These are phyloP conservation scores for Gnathonemus echidnorhynchus DNA, from an alignment of 2,113 vertebrate genomes.

Conservation along the genomic window DNA sequence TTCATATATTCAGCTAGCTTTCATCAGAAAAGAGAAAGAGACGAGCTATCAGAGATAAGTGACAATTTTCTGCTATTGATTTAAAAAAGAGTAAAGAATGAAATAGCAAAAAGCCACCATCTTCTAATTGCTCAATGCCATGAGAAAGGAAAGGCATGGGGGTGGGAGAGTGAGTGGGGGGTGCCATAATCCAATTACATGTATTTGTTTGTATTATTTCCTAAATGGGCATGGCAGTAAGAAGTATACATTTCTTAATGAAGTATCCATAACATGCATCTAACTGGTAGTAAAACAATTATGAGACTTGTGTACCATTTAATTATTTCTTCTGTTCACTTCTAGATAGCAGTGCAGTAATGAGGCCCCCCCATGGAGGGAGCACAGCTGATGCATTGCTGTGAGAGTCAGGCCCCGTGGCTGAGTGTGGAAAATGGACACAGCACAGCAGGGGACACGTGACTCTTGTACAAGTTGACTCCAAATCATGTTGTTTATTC, in stretches of 20 bases:
- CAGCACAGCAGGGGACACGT: background rate
- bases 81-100: background rate
- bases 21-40: background rate
- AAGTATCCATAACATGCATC: background rate
- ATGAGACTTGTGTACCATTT: background rate
- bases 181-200: background rate
- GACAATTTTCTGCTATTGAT: background rate
- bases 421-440: background rate
- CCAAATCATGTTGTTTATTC: background rate
- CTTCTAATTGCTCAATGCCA: background rate
- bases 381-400: background rate
- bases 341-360: background rate
- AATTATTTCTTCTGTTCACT: background rate
- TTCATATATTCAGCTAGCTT: background rate
- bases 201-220: background rate
- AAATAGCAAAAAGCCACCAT: background rate
- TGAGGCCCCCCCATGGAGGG: background rate
- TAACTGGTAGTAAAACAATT: background rate
- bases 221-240: background rate
- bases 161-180: background rate
- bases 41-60: background rate
- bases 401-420: background rate
- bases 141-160: background rate
- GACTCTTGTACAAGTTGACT: background rate
- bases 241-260: background rate